These are phyloP conservation scores for Spialia ferax DNA, from an alignment of 2,888 invertebrate genomes.

Conservation along the genomic window DNA sequence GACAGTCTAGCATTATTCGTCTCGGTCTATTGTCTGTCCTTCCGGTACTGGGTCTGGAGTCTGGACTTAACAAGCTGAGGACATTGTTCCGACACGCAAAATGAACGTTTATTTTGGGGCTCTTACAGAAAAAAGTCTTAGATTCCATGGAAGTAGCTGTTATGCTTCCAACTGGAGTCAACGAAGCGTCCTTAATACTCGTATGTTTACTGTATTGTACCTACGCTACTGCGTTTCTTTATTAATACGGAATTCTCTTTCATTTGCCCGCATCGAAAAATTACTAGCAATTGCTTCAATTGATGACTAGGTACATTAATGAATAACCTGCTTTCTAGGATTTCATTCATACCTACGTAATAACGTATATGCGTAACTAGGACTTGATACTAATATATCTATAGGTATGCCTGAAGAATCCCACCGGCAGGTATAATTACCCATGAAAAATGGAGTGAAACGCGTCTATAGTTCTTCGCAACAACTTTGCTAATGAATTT, in stretches of 20 bases:
- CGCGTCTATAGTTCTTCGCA: too few relatives aligned
- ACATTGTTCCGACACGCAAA: constrained; percentile 3
- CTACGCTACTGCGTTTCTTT: neutral
- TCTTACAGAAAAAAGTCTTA: neutral
- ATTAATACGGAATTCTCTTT: neutral
- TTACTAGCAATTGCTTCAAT: neutral
- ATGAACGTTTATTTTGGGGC: neutral
- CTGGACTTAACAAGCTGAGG: constrained; percentile 16
- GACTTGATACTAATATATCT: too few relatives aligned
- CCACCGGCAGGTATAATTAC: too few relatives aligned
- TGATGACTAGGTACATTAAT: neutral
- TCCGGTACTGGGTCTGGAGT: constrained; percentile 7
- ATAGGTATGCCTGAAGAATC: too few relatives aligned
- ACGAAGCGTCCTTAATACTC: neutral
- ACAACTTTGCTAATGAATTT: too few relatives aligned
- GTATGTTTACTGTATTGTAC: neutral
- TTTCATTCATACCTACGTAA: neutral
- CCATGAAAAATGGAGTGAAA: too few relatives aligned
- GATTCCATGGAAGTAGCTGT: neutral
- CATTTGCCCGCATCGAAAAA: neutral
- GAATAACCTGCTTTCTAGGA: neutral
- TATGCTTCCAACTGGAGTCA: neutral
- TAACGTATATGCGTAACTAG: too few relatives aligned
- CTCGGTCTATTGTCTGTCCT: constrained; percentile 13
- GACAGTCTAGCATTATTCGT: constrained; percentile 13